Percentiles rank a stretch among this genome's conserved stretches.
These are phyloP conservation scores for Fragum sueziense DNA, from an alignment of 2,888 invertebrate genomes.

Conservation along the genomic window DNA sequence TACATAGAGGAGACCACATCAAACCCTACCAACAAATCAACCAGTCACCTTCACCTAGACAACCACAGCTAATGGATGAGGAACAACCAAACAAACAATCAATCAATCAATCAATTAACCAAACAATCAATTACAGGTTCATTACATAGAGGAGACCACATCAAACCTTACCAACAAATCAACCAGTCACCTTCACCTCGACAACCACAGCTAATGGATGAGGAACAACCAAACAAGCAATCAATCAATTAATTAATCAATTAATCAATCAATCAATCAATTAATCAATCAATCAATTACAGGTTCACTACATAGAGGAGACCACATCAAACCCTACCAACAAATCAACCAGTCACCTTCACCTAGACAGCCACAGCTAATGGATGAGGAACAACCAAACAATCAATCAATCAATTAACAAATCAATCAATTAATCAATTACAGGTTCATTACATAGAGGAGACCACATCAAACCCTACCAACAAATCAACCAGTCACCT, in stretches of 20 bases:
- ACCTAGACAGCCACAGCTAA: conserved; percentile 36
- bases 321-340: background rate
- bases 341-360: conserved; percentile 44
- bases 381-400: conserved; percentile 52
- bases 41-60: conserved; percentile 49
- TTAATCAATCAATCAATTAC: no score
- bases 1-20: background rate
- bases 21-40: conserved; percentile 19
- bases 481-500: conserved; percentile 40
- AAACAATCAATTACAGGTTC: no score
- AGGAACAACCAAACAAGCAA: conserved; percentile 47
- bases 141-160: background rate
- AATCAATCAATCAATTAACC: no score
- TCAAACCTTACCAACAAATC: conserved; percentile 6
- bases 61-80: conserved; percentile 42
- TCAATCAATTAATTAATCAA: no score
- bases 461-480: background rate
- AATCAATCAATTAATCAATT: no score
- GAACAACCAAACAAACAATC: conserved; percentile 43
- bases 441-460: background rate
- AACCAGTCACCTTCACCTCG: conserved; percentile 50
- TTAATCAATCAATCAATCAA: no score
- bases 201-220: conserved; percentile 43
- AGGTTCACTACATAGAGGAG: conserved; percentile 6
- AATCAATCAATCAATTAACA: conserved; percentile 1